These are phyloP conservation scores for Macropodus opercularis DNA, from an alignment of 2,797 vertebrate genomes.

Conservation along the genomic window DNA sequence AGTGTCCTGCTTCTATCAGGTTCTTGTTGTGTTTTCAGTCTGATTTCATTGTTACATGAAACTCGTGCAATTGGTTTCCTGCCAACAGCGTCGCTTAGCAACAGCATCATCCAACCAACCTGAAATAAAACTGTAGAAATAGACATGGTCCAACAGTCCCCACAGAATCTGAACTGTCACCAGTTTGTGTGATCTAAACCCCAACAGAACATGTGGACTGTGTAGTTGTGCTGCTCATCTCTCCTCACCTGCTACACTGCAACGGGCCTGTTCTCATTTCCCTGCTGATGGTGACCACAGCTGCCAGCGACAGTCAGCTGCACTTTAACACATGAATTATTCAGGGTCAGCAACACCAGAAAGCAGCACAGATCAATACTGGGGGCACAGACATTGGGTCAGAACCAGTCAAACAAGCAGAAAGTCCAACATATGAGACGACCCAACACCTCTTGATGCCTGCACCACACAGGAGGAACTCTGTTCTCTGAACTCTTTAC, in stretches of 20 bases:
- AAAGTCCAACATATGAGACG: no score
- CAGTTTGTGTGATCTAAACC: no score
- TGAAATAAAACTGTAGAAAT: conserved; percentile 44
- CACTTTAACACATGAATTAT: conserved; percentile 19
- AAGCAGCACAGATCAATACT: conserved; percentile 32
- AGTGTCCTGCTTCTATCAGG: no score
- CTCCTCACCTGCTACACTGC: no score
- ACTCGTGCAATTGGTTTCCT: conserved; percentile 6
- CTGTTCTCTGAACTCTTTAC: no score
- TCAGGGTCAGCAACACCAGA: conserved; percentile 31
- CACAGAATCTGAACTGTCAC: no score
- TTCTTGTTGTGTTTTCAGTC: background rate
- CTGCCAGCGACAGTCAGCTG: no score
- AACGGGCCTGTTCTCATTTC: no score
- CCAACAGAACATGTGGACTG: no score
- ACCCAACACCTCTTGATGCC: no score
- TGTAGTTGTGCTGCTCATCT: no score
- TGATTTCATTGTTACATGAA: background rate
- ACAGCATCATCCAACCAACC: conserved; percentile 20
- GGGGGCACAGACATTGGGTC: background rate
- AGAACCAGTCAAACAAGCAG: conserved; percentile 1
- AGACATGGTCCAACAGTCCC: background rate
- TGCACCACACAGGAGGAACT: background rate
- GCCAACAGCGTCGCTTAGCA: conserved; percentile 35
- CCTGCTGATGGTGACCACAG: no score